Percentiles rank a stretch among this genome's conserved stretches.
Evolutionary conservation across 64 coral and sea anemone species (phyloP).

Genomic region (Stichodactyla helianthus): DNA sequence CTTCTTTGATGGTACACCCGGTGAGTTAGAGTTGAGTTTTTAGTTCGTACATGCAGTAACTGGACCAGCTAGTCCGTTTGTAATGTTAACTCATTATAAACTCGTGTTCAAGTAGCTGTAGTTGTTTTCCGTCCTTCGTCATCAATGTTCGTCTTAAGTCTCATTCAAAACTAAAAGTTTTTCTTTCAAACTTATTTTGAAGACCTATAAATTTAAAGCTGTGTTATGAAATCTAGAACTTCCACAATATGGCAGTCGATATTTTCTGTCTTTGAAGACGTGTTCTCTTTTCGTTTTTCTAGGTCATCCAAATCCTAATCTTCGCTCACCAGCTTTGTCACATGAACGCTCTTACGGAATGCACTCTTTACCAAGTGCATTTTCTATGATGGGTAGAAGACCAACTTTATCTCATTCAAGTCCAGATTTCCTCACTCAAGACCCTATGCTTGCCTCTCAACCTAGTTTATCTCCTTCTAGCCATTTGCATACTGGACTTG

Average conservation of each 20-base stretch:
- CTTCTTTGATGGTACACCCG: slow-evolving; percentile 92
- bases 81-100: slow-evolving; percentile 22
- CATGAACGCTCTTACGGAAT: slow-evolving; percentile 92
- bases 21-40: slow-evolving; percentile 75
- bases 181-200: neutral
- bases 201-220: neutral
- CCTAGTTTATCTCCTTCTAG: slow-evolving; percentile 77
- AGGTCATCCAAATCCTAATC: slow-evolving; percentile 89
- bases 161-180: neutral
- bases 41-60: slow-evolving; percentile 23
- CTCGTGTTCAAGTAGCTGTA: slow-evolving; percentile 23
- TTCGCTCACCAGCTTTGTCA: slow-evolving; percentile 92
- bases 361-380: slow-evolving; percentile 81
- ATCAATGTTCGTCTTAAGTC: neutral
- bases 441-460: slow-evolving; percentile 82
- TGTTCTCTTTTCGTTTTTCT: slow-evolving; percentile 39
- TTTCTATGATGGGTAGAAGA: slow-evolving; percentile 97
- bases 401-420: slow-evolving; percentile 62
- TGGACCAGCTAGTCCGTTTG: neutral
- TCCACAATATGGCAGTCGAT: neutral
- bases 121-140: slow-evolving; percentile 9
- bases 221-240: too few species aligned
- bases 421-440: slow-evolving; percentile 66
- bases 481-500: slow-evolving; percentile 60
- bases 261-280: slow-evolving; percentile 16